Conservation (phyloP, 2,113 vertebrate species). For the Coregonus clupeaformis region DNA sequence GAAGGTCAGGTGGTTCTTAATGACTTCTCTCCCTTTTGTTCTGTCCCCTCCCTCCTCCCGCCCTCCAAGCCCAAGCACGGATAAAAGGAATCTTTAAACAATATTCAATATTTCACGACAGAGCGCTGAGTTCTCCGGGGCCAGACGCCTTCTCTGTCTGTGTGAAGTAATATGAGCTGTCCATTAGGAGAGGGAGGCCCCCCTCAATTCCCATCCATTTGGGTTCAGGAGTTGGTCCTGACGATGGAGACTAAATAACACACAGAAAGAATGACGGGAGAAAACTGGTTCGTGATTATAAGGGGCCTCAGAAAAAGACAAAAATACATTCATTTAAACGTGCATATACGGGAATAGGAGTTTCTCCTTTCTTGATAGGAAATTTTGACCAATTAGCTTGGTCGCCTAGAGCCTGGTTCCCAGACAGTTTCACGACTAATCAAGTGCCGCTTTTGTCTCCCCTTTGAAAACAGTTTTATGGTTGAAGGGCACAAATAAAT, state of each 20-base stretch:
- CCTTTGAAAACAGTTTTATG: constrained; percentile 54
- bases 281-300: constrained; percentile 16
- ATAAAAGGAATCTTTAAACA: constrained; percentile 33
- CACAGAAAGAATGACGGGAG: not conserved
- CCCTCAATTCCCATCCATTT: constrained; percentile 2
- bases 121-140: not conserved
- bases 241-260: constrained; percentile 30
- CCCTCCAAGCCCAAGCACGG: not conserved
- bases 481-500: constrained; percentile 35
- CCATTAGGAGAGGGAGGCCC: constrained; percentile 15
- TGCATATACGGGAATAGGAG: not conserved
- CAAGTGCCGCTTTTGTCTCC: constrained; percentile 57
- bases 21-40: not conserved
- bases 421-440: constrained; percentile 53
- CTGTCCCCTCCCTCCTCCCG: not conserved
- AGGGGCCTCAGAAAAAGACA: constrained; percentile 15
- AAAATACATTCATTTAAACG: not conserved
- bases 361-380: constrained; percentile 27
- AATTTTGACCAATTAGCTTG: constrained; percentile 60
- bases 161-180: constrained; percentile 22
- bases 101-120: constrained; percentile 34
- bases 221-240: constrained; percentile 18
- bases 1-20: not conserved
- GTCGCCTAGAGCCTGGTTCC: constrained; percentile 45
- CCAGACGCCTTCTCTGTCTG: constrained; percentile 19